A percentile compares a stretch with the other conserved stretches of the same genome.
Evolutionary conservation across 2,888 invertebrate genomes (phyloP).

Genomic region (Caenorhabditis zanzibari): DNA sequence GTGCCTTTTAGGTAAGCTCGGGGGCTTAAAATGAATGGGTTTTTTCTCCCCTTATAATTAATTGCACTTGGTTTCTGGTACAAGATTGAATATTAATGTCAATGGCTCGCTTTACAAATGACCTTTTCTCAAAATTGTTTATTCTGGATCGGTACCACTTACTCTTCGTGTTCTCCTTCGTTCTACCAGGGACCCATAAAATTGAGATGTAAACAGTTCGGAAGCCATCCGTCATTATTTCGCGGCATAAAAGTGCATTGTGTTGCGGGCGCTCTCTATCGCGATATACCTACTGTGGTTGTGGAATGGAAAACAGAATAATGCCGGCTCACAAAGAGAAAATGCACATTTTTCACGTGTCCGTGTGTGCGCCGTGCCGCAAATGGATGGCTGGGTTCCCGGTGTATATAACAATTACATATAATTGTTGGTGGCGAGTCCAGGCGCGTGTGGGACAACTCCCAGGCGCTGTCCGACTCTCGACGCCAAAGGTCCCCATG

Average conservation of each 20-base stretch:
- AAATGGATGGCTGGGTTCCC: conserved; percentile 57
- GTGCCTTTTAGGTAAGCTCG: conserved; percentile 59
- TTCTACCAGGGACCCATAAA: conserved; percentile 3
- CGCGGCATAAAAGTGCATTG: conserved; percentile 53
- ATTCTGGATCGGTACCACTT: conserved; percentile 39
- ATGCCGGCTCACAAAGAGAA: conserved; percentile 14
- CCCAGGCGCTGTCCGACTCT: neutral
- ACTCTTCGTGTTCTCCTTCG: neutral
- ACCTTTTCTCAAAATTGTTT: conserved; percentile 29
- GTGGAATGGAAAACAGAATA: conserved; percentile 6
- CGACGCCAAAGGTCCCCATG: conserved; percentile 22
- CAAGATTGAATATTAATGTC: neutral
- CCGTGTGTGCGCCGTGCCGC: conserved; percentile 27
- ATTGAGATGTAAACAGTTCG: conserved; percentile 54
- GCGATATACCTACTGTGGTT: conserved; percentile 16
- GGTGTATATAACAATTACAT: conserved; percentile 65
- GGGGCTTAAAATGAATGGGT: conserved; percentile 1
- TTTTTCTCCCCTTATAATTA: neutral
- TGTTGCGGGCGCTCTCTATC: conserved; percentile 3
- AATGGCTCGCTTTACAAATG: neutral
- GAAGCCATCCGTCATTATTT: conserved; percentile 58
- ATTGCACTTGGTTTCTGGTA: neutral
- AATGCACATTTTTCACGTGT: conserved; percentile 64
- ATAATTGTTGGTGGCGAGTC: conserved; percentile 57
- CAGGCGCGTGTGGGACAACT: neutral